These are phyloP conservation scores for Drosophila repletoides DNA, from an alignment of 1,140 invertebrate genomes.

Conservation along the genomic window DNA sequence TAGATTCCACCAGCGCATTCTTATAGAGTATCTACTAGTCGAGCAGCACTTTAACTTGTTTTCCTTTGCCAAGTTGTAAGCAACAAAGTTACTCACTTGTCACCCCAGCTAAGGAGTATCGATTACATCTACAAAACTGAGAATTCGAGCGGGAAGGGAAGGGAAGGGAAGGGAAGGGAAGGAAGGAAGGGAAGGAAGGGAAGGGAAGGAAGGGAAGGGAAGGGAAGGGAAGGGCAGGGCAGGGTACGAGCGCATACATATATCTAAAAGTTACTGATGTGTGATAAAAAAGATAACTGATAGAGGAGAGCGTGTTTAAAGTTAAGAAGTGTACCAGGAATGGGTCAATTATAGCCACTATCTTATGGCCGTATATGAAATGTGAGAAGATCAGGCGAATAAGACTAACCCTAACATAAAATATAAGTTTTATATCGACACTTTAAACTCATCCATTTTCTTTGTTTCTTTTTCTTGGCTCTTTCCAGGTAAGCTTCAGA, in stretches of 20 bases:
- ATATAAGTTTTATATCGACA: not conserved
- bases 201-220: not conserved
- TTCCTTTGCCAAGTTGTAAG: constrained; percentile 30
- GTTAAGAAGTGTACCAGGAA: not conserved
- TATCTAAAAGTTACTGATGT: constrained; percentile 22
- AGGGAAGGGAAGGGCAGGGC: constrained; percentile 2
- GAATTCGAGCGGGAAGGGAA: constrained; percentile 26
- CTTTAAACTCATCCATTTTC: constrained; percentile 3
- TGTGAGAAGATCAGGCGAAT: too few species aligned
- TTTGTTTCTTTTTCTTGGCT: constrained; percentile 5
- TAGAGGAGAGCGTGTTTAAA: constrained; percentile 10
- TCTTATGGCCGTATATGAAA: too few species aligned
- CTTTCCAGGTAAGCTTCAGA: constrained; percentile 47
- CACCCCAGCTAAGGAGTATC: constrained; percentile 43
- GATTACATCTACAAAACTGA: constrained; percentile 52
- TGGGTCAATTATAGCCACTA: constrained; percentile 1
- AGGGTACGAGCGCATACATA: too few species aligned
- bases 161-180: not conserved
- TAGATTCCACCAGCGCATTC: too few species aligned
- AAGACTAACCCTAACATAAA: not conserved
- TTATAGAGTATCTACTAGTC: too few species aligned
- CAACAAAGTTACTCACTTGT: constrained; percentile 37
- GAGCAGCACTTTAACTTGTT: too few species aligned
- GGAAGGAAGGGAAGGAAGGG: not conserved
- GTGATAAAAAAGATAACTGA: constrained; percentile 30